Evolutionary conservation across 2,888 invertebrate genomes (phyloP), one percentile per base, ranked within the genome.

Genomic region (Epinotia nisella): DNA sequence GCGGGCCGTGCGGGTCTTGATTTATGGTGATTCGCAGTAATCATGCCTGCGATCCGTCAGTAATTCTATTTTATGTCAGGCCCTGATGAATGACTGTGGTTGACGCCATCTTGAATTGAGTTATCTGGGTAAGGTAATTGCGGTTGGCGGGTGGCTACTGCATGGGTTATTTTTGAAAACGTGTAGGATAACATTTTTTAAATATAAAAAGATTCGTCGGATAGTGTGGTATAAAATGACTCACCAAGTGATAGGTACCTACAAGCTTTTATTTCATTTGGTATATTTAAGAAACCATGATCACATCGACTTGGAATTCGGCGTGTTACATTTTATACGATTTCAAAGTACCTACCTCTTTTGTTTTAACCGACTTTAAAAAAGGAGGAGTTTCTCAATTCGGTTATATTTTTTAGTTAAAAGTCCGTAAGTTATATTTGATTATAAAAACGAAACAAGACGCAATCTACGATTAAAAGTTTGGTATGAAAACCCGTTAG

Each of bases 1-100:
- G 92, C 91, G 91, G 90, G 91, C 85, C 83, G 84, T 89, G 90
- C 87, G 89, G 90, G 91, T 83, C 81, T 39, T 92, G 93, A 93
- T 93, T 93, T 93, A 93, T 87, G 89, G 84, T 91, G 89, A 92
- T 93, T 91, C 88, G 82, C 78, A 84, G 88, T 89, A 88, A 92
- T 91, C 90, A 87, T 88, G 85, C 78, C 83, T 85, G 87, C 85
- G 90, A 90, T 90, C 89, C 87, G 81, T 83, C 82, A 82, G 85
- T 89, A 87, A 89, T 88, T 88, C 86, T 85, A 83, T 88, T 91
- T 91, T 90, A 91, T 90, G 90, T 88, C 88, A 85, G 82, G 74
- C 82, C 81, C 78, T 87, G 87, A 88, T 88, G 87, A 85, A 86
- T 86, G 86, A 81, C 79, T 81, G 78, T 78, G 84, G 88, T 80